These are phyloP conservation scores for Argya squamiceps DNA, from an alignment of 2,797 vertebrate genomes.

Conservation along the genomic window DNA sequence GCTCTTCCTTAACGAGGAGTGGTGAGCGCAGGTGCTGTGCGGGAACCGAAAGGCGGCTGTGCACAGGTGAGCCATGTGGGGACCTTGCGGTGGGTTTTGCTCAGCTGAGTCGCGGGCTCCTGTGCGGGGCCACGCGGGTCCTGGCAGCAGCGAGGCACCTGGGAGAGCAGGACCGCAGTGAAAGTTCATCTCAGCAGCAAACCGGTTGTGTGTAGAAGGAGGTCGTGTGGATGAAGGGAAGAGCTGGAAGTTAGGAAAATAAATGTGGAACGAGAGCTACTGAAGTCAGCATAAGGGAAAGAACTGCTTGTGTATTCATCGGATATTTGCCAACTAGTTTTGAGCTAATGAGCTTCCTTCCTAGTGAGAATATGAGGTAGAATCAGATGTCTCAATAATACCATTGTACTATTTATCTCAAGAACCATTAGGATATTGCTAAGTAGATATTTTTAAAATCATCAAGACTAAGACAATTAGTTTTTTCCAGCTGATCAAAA, in stretches of 20 bases:
- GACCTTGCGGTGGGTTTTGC: fast-evolving
- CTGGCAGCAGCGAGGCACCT: background rate
- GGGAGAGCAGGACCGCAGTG: background rate
- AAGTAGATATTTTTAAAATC: background rate
- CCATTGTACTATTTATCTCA: background rate
- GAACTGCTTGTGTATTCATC: background rate
- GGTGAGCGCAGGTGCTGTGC: background rate
- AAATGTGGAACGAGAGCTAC: background rate
- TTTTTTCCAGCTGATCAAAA: background rate
- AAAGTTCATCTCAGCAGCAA: too few relatives aligned
- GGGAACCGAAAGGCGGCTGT: fast-evolving
- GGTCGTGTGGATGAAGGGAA: background rate
- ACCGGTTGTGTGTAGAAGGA: background rate
- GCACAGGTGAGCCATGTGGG: fast-evolving
- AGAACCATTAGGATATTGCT: background rate
- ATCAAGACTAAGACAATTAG: background rate
- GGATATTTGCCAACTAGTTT: background rate
- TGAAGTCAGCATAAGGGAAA: fast-evolving
- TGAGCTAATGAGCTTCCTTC: background rate
- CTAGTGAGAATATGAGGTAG: background rate
- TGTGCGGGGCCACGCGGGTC: background rate
- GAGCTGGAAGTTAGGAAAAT: background rate
- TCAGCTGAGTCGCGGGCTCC: fast-evolving
- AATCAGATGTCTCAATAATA: background rate
- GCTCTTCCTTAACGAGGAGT: fast-evolving